phyloP scores from a whole-genome alignment of 2,888 invertebrate species.

The Busseola fusca region DNA sequence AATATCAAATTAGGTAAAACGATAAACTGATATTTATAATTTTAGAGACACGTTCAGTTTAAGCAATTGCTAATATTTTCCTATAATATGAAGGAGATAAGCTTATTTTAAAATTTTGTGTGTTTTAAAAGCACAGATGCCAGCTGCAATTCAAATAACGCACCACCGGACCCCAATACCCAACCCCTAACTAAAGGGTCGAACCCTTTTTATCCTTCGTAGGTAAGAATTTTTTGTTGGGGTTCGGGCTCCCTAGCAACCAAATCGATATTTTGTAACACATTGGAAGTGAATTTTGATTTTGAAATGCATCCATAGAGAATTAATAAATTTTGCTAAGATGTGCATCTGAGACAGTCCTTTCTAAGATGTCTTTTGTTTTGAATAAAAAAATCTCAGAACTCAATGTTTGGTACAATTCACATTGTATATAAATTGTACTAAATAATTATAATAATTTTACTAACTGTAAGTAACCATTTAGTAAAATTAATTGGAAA shows the following conservation, averaged over 20 bases:
- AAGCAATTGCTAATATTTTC: too few species aligned
- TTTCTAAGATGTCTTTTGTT: neutral
- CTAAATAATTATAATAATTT: too few species aligned
- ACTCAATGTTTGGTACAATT: neutral
- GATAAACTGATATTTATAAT: neutral
- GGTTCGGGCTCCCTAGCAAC: constrained; percentile 1
- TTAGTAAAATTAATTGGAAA: neutral
- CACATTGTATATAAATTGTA: too few species aligned
- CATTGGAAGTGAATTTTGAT: constrained; percentile 3
- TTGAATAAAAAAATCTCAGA: neutral
- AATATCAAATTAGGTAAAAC: neutral
- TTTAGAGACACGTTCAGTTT: neutral
- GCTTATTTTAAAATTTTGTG: neutral
- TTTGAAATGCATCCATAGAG: constrained; percentile 1
- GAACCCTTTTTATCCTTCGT: constrained; percentile 31
- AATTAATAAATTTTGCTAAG: neutral
- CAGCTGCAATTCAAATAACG: constrained; percentile 22
- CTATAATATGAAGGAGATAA: too few species aligned
- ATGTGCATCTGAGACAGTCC: neutral
- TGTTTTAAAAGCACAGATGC: constrained; percentile 3
- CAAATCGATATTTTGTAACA: constrained; percentile 23
- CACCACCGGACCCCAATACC: neutral
- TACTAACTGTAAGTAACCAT: too few species aligned
- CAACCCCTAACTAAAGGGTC: constrained; percentile 34
- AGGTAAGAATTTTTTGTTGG: constrained; percentile 29